Conservation (phyloP, 1,140 invertebrate genomes). For the Drosophila burlai region DNA sequence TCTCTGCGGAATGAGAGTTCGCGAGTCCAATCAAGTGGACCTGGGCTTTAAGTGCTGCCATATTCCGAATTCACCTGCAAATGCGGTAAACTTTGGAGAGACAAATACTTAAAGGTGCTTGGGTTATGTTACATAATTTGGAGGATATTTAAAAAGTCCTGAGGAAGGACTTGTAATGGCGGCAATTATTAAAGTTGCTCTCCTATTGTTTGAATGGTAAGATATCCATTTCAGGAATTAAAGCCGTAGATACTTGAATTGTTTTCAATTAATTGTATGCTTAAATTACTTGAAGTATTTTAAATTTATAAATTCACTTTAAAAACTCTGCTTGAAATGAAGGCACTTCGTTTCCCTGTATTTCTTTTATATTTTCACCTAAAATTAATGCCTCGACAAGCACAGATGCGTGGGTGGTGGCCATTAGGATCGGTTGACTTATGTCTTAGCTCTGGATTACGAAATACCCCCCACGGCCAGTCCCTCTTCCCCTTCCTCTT, state of each 20-base stretch:
- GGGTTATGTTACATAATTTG: too few species aligned
- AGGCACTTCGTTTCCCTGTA: too few species aligned
- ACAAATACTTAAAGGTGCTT: not conserved
- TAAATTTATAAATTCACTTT: not conserved
- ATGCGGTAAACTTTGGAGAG: not conserved
- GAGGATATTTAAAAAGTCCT: not conserved
- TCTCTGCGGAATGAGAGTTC: slow-evolving; percentile 4
- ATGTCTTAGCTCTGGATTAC: slow-evolving; percentile 18
- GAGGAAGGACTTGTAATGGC: not conserved
- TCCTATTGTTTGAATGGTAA: not conserved
- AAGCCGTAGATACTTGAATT: not conserved
- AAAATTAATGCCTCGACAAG: slow-evolving; percentile 5
- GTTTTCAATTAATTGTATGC: not conserved
- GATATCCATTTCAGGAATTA: not conserved
- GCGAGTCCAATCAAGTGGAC: slow-evolving; percentile 5
- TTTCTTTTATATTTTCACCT: not conserved
- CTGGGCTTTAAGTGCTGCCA: slow-evolving; percentile 7
- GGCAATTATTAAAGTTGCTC: not conserved
- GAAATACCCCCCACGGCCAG: not conserved
- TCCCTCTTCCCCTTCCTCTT: too few species aligned
- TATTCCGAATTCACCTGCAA: not conserved
- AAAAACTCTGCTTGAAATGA: not conserved
- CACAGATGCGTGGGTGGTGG: slow-evolving; percentile 4
- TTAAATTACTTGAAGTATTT: too few species aligned
- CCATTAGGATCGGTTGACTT: slow-evolving; percentile 23